Evolutionary conservation across 2,797 vertebrate species (phyloP).

Genomic region (Corythornis leucogaster): DNA sequence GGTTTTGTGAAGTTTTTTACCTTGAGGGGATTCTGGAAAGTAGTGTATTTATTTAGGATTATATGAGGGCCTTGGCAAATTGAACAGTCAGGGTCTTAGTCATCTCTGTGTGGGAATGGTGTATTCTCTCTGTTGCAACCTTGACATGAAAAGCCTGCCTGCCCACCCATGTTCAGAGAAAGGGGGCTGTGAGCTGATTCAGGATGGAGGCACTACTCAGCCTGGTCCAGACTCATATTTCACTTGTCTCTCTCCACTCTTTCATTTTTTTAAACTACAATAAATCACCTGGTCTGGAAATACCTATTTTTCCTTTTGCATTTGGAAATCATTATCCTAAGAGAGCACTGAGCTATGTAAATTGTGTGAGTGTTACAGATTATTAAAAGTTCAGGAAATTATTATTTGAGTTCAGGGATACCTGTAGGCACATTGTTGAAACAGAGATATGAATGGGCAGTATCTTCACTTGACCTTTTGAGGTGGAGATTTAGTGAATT

Average conservation of each 20-base stretch:
- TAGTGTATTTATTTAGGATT: slow-evolving; percentile 43
- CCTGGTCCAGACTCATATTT: not conserved
- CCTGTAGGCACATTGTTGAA: not conserved
- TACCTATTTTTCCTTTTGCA: not conserved
- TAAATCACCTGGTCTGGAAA: not conserved
- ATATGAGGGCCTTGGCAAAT: slow-evolving; percentile 28
- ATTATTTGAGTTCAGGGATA: not conserved
- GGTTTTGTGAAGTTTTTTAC: slow-evolving; percentile 31
- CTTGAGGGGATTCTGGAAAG: slow-evolving; percentile 47
- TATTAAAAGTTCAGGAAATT: not conserved
- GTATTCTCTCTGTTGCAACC: not conserved
- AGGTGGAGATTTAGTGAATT: not conserved
- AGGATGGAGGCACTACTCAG: not conserved
- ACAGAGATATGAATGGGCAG: not conserved
- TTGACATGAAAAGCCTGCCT: not conserved
- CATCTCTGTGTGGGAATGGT: slow-evolving; percentile 12
- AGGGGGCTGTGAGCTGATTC: not conserved
- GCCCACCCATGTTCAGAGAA: not conserved
- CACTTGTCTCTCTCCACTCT: not conserved
- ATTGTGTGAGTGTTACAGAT: not conserved
- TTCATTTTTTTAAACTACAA: slow-evolving; percentile 2
- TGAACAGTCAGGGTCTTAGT: slow-evolving; percentile 30
- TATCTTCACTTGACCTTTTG: not conserved
- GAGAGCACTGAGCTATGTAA: not conserved
- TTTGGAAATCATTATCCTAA: not conserved